Evolutionary conservation across 2,797 vertebrate species (phyloP).

Genomic region (Taenioides sp.): DNA sequence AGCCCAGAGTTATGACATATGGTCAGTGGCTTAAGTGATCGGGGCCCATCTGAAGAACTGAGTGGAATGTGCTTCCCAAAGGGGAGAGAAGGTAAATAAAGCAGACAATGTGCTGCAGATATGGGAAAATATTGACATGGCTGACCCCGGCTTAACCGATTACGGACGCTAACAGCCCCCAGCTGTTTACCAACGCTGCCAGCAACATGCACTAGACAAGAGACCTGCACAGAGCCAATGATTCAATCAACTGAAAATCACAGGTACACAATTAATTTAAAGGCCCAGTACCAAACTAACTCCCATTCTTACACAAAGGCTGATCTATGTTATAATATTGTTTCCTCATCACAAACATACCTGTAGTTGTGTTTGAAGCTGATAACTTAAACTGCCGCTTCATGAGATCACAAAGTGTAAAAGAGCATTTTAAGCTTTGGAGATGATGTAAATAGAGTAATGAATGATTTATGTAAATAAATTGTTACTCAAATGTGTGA

Average conservation of each 20-base stretch:
- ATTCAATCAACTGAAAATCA: background rate
- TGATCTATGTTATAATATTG: too few species aligned
- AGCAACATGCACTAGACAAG: background rate
- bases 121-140: constrained; percentile 67
- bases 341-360: too few species aligned
- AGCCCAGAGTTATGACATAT: constrained; percentile 68
- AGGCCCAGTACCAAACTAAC: too few species aligned
- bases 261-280: background rate
- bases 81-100: constrained; percentile 63
- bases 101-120: constrained; percentile 59
- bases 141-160: constrained; percentile 61
- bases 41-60: constrained; percentile 52
- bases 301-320: too few species aligned
- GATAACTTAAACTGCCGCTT: too few species aligned
- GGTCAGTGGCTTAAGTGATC: constrained; percentile 70
- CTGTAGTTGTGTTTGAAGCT: too few species aligned
- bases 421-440: too few species aligned
- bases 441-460: too few species aligned
- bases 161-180: constrained; percentile 55
- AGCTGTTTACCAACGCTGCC: constrained; percentile 49
- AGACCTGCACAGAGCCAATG: background rate
- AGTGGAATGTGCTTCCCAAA: constrained; percentile 59
- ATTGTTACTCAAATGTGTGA: too few species aligned
- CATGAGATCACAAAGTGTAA: too few species aligned
- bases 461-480: too few species aligned